Evolutionary conservation across 2,888 invertebrate genomes (phyloP).

Genomic region (Cryptus viduatorius): DNA sequence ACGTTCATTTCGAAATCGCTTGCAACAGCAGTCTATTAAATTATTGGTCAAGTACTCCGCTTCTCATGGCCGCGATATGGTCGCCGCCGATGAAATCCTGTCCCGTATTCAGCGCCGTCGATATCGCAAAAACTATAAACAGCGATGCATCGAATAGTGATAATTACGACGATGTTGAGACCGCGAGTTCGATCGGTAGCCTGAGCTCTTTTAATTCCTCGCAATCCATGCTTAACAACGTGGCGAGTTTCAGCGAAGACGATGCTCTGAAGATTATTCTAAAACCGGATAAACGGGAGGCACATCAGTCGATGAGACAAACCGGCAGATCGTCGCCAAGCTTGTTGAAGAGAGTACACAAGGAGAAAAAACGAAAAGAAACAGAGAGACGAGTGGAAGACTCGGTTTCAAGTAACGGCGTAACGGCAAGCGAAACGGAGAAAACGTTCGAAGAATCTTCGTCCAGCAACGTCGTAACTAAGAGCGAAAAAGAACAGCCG

Average conservation of each 20-base stretch:
- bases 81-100: constrained; percentile 92
- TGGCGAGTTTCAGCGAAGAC: constrained; percentile 87
- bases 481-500: constrained; percentile 2
- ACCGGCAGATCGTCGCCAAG: constrained; percentile 21
- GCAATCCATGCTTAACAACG: constrained; percentile 78
- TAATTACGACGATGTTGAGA: constrained; percentile 80
- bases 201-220: constrained; percentile 82
- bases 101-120: constrained; percentile 91
- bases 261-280: constrained; percentile 91
- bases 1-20: constrained; percentile 84
- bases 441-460: constrained; percentile 1
- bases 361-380: constrained; percentile 47
- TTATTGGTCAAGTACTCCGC: constrained; percentile 94
- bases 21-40: constrained; percentile 93
- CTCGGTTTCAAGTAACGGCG: not conserved
- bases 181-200: constrained; percentile 82
- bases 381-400: constrained; percentile 22
- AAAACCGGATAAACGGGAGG: constrained; percentile 81
- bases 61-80: constrained; percentile 94
- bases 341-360: constrained; percentile 36
- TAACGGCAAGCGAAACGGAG: constrained; percentile 28
- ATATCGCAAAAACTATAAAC: constrained; percentile 90
- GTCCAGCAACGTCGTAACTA: not conserved
- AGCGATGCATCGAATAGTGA: constrained; percentile 80
- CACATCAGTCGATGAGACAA: not conserved